These are phyloP conservation scores for Scaptomyza pallida DNA, from an alignment of 1,140 invertebrate species.

Conservation along the genomic window DNA sequence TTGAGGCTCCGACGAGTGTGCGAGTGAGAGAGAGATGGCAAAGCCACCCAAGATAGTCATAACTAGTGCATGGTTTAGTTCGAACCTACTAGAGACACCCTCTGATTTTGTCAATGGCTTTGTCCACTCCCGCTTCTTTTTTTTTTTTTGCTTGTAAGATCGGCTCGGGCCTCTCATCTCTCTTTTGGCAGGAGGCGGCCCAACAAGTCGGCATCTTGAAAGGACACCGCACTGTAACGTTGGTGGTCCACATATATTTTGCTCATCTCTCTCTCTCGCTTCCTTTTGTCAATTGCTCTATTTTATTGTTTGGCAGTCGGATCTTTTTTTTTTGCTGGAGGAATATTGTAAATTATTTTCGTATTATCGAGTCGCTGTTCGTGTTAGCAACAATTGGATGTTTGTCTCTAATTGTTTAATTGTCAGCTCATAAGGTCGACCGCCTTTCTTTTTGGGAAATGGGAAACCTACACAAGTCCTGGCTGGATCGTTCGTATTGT, in stretches of 20 bases:
- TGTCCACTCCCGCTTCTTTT: conserved; percentile 59
- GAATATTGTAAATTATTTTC: conserved; percentile 77
- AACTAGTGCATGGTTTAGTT: conserved; percentile 53
- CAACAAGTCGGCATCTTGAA: conserved; percentile 71
- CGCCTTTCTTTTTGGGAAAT: conserved; percentile 35
- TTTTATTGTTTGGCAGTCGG: conserved; percentile 57
- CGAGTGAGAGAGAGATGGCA: conserved; percentile 33
- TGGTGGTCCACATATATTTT: conserved; percentile 74
- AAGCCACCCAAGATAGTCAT: conserved; percentile 54
- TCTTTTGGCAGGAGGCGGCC: conserved; percentile 39
- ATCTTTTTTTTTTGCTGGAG: conserved; percentile 32
- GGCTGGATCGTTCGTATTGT: conserved; percentile 53
- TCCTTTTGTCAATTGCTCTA: conserved; percentile 79
- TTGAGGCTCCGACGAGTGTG: conserved; percentile 50
- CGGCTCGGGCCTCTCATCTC: conserved; percentile 65
- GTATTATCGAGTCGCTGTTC: conserved; percentile 71
- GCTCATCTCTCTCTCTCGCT: conserved; percentile 53
- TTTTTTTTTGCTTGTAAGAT: conserved; percentile 31
- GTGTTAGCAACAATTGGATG: conserved; percentile 42
- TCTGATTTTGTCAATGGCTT: conserved; percentile 71
- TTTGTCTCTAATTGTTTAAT: conserved; percentile 81
- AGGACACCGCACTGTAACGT: conserved; percentile 36
- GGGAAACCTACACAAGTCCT: conserved; percentile 21
- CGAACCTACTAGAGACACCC: conserved; percentile 4
- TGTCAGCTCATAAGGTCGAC: conserved; percentile 64